A percentile compares a stretch with the other conserved stretches of the same genome.
phyloP scores from a whole-genome alignment of 2,113 vertebrate genomes.

The Scalopus aquaticus region DNA sequence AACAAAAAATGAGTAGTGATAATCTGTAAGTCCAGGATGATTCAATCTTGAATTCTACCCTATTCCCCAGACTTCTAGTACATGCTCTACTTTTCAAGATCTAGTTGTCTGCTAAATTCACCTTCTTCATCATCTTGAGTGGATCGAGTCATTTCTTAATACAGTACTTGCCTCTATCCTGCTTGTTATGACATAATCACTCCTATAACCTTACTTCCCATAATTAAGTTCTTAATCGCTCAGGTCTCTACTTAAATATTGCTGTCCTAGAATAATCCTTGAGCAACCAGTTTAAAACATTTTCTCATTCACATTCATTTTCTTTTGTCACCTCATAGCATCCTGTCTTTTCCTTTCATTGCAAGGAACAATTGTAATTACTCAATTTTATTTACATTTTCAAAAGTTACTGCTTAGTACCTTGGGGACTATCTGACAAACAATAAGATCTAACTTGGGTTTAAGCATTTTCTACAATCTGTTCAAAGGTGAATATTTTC shows the following conservation, averaged over 20 bases:
- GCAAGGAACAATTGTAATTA: not conserved
- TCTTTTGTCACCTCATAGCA: not conserved
- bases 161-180: not conserved
- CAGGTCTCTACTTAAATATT: not conserved
- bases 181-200: no score
- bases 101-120: accelerated
- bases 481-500: not conserved
- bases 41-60: not conserved
- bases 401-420: not conserved
- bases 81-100: no score
- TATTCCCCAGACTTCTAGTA: not conserved
- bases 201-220: not conserved
- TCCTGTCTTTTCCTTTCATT: not conserved
- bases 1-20: not conserved
- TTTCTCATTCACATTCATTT: not conserved
- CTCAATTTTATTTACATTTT: not conserved
- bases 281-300: not conserved
- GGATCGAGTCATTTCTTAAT: not conserved
- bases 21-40: not conserved
- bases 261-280: not conserved
- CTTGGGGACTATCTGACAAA: not conserved
- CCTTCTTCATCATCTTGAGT: not conserved
- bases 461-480: not conserved
- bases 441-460: not conserved
- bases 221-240: not conserved